Base-by-base conservation (phyloP, 2,888 invertebrate genomes). In the Archips crataeganus region DNA sequence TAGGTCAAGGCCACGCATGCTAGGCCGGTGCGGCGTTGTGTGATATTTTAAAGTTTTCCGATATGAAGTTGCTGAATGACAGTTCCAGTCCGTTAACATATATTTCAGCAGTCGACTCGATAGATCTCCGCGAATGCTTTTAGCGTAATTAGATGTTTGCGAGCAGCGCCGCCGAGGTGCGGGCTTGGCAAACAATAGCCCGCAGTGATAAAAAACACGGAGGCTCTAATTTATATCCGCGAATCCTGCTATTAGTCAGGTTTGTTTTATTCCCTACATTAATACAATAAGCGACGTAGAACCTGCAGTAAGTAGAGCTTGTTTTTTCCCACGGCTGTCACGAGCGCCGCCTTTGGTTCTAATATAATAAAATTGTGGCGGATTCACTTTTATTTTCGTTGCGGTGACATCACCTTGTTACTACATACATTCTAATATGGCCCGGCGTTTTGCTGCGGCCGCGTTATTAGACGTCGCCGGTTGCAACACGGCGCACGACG, bases 1-100 rank as follows among this genome's bases (percentile, higher is more conserved):
- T 90, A 82, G 91, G 92, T 93, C 93, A 93, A 90, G 93, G 93
- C 79, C 87, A 60, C 57, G 71, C 60, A 36, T 59, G 73, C 73
- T 64, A 60, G 49, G 64, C 63, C 73, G 15, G 62, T 47, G 45
- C 73, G 15, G 62, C 36, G 45, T 65, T 65, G 47, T 60, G 72
- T 15, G 72, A 57, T 72, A 73, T 73, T 73, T 69, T 67, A 61
- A 73, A 75, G 60, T 75, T 75, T 70, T 65, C 64, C 60, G 49
- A 65, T 68, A 75, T 39, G 60, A 85, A 84, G 76, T 77, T 77
- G 75, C 75, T 75, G 65, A 75, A 75, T 71, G 74, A 76, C 77
- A 78, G 79, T 80, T 79, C 77, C 77, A 78, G 79, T 80, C 79
- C 77, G 79, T 80, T 80, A 78, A 78, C 78, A 77, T 78, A 79